Conservation (phyloP, 2,113 vertebrate species). For the Psilopsiagon aymara region DNA sequence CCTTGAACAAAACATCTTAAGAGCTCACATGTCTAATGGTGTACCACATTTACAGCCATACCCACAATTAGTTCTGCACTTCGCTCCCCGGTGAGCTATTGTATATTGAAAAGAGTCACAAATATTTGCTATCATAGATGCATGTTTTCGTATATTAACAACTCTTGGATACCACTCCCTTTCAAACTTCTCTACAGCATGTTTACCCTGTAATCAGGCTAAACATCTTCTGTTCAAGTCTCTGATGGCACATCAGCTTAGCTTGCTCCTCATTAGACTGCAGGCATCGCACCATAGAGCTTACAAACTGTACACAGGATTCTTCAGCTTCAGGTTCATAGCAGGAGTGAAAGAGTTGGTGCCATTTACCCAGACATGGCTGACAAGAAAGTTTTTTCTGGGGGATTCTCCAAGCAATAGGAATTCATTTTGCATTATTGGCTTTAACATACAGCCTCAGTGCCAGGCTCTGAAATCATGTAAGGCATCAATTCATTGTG, state of each 20-base stretch:
- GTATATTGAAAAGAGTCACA: not conserved
- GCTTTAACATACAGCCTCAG: not conserved
- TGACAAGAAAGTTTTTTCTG: not conserved
- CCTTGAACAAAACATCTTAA: not conserved
- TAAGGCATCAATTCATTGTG: not conserved
- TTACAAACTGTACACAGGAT: rapidly evolving
- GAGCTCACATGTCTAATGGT: not conserved
- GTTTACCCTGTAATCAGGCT: not conserved
- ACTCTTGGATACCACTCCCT: not conserved
- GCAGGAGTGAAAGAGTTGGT: not conserved
- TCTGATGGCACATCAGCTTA: not conserved
- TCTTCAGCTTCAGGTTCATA: not conserved
- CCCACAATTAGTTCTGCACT: not conserved
- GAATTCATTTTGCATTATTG: not conserved
- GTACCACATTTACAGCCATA: not conserved
- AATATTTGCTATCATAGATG: not conserved
- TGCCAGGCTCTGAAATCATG: not conserved
- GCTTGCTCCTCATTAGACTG: not conserved
- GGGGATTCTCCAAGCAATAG: not conserved
- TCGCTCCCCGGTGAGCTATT: not conserved
- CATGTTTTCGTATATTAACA: not conserved
- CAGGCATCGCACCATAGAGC: not conserved
- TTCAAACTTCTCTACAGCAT: not conserved
- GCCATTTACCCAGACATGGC: not conserved
- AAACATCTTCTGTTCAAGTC: not conserved